Percentiles rank a stretch among this genome's conserved stretches.
phyloP scores from a whole-genome alignment of 1,140 invertebrate genomes.

The Drosophila cardini region DNA sequence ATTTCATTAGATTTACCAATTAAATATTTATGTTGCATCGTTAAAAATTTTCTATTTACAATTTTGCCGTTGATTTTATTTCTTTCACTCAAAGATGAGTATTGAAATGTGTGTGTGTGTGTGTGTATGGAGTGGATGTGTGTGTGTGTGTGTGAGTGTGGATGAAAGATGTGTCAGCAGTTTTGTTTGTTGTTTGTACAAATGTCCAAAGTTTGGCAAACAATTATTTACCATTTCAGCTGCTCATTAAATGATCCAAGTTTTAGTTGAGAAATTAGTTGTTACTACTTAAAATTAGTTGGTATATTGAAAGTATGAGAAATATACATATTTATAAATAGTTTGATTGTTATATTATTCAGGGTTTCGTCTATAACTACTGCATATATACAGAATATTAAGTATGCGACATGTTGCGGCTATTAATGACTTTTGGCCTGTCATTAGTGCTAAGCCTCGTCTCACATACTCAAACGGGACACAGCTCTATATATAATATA shows the following conservation, averaged over 20 bases:
- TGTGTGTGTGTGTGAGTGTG: slow-evolving; percentile 2
- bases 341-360: slow-evolving; percentile 21
- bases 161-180: slow-evolving; percentile 14
- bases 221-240: slow-evolving; percentile 2
- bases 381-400: slow-evolving; percentile 60
- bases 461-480: slow-evolving; percentile 26
- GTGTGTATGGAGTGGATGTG: slow-evolving; percentile 1
- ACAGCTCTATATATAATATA: neutral
- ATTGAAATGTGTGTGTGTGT: neutral
- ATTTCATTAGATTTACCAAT: slow-evolving; percentile 79
- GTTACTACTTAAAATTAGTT: slow-evolving; percentile 20
- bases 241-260: slow-evolving; percentile 17
- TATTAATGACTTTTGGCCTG: slow-evolving; percentile 55
- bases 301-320: neutral
- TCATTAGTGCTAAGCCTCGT: slow-evolving; percentile 33
- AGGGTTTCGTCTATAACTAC: slow-evolving; percentile 50
- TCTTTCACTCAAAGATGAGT: slow-evolving; percentile 1
- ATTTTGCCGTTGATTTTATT: slow-evolving; percentile 22
- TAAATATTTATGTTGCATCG: slow-evolving; percentile 55
- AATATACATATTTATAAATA: slow-evolving; percentile 11
- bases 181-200: slow-evolving; percentile 19
- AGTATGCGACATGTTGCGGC: slow-evolving; percentile 70
- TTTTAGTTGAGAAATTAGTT: slow-evolving; percentile 39
- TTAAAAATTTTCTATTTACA: slow-evolving; percentile 65
- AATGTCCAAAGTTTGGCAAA: neutral